Conservation (phyloP, 30 jellyfish, hydroid and myxozoan genomes). For the Turritopsis rubra region DNA sequence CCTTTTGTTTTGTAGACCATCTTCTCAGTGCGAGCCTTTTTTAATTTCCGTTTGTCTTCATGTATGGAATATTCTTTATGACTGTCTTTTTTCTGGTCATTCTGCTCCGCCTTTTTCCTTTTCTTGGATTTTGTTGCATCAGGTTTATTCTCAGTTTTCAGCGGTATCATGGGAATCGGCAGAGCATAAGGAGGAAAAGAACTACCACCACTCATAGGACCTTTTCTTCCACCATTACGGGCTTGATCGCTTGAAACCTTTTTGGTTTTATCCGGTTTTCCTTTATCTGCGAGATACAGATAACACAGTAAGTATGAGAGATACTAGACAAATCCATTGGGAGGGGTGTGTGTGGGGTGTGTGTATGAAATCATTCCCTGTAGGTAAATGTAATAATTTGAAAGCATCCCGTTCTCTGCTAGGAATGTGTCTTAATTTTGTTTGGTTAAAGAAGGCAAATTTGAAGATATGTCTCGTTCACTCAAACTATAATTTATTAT, state of each 20-base stretch:
- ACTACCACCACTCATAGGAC: conserved; percentile 69
- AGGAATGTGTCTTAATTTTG: too few species aligned
- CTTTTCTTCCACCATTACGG: conserved; percentile 48
- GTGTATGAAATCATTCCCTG: too few species aligned
- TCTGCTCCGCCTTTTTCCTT: conserved; percentile 1
- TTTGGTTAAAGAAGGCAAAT: too few species aligned
- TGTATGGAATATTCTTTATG: conserved; percentile 9
- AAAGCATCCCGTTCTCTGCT: too few species aligned
- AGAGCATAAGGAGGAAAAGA: conserved; percentile 65
- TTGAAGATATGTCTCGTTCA: too few species aligned
- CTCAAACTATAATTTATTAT: too few species aligned
- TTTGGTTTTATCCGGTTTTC: conserved; percentile 2
- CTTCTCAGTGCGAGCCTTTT: neutral
- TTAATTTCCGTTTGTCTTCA: neutral
- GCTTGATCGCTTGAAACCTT: conserved; percentile 34
- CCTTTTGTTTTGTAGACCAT: neutral
- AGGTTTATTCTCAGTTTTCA: neutral
- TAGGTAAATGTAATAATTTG: too few species aligned
- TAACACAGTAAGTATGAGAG: neutral
- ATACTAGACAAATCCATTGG: too few species aligned
- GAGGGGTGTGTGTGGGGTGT: too few species aligned
- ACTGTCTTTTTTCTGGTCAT: neutral
- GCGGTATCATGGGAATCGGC: conserved; percentile 69
- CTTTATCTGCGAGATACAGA: neutral
- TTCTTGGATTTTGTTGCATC: conserved; percentile 2